These are phyloP conservation scores for Colius striatus DNA, from an alignment of 2,113 vertebrate genomes.

Conservation along the genomic window DNA sequence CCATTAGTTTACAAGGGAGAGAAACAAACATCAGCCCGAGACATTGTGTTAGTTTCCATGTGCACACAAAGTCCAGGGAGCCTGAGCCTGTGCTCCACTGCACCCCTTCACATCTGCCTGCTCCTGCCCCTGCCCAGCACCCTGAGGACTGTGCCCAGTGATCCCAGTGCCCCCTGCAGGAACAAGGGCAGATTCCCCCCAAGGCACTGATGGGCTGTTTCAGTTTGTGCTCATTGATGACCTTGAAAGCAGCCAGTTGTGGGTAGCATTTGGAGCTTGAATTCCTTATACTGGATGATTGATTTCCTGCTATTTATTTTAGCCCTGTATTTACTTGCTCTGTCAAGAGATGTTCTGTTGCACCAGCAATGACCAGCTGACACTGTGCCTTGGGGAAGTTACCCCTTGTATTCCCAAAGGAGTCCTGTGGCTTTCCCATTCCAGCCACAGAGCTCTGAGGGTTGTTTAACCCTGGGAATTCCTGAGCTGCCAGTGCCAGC, in stretches of 20 bases:
- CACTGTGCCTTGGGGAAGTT: background rate
- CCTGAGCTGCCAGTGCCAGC: background rate
- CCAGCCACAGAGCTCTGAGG: background rate
- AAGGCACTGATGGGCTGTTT: background rate
- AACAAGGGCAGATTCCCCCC: background rate
- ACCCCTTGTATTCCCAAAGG: background rate
- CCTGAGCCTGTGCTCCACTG: background rate
- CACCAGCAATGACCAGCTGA: background rate
- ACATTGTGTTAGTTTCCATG: background rate
- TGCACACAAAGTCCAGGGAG: background rate
- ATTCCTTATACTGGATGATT: background rate
- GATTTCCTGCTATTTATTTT: background rate
- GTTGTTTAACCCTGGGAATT: background rate
- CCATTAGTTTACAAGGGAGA: background rate
- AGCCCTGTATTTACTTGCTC: background rate
- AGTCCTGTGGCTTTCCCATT: background rate
- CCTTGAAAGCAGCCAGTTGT: background rate
- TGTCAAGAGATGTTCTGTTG: background rate
- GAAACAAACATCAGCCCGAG: background rate
- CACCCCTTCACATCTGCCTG: accelerated
- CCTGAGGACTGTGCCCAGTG: background rate
- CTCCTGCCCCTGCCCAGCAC: background rate
- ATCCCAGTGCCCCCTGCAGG: background rate
- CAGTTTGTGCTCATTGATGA: background rate
- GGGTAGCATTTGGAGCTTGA: background rate